Evolutionary conservation across 1,140 invertebrate species (phyloP), one percentile per base, ranked within the genome.

Genomic region (Matsumurasca onukii): DNA sequence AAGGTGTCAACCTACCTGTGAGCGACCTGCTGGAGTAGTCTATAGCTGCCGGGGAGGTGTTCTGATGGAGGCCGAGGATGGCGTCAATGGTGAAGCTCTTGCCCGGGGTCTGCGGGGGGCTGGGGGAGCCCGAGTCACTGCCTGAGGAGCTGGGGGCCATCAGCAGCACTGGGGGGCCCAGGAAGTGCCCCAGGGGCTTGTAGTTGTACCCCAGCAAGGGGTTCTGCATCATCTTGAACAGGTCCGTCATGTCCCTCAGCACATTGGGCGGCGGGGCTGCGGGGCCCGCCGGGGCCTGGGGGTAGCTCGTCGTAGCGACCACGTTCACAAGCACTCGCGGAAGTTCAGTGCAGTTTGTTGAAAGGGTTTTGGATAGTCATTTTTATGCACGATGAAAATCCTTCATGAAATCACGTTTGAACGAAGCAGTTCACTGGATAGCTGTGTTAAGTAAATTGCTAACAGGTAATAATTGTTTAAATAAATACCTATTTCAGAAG

Each of bases 61-160:
- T 39, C 20, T 51, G 31, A 27, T 85, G 83, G 61, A 89, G 78
- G 5, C 89, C 90, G n/a, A 92, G 81, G 73, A 92, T 92, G 20
- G 89, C 89, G 70, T 91, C 91, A 73, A 92, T 92, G 22, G 90
- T 92, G 75, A 92, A 92, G 1, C 89, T 89, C 75, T 89, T 89
- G 29, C 65, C 71, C 30, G 67, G 68, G 59, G 61, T 70, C 13
- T 64, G 34, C 20, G 71, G 71, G 13, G 70, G 66, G 2, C 68
- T 59, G 0, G 70, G 72, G 45, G 55, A 57, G 29, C 67, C 69
- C 31, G 69, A 49, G 25, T 69, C 68, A 29, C 68, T 69, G 17
- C 68, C 68, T 2, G 68, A 69, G 20, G 68, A 69, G n/a, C 29
- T 34, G 29, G n/a, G 15, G 31, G 29, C n/a, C 62, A 65, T 65